These are phyloP conservation scores for Penaeus indicus DNA, from an alignment of 1,140 invertebrate genomes.

Conservation along the genomic window DNA sequence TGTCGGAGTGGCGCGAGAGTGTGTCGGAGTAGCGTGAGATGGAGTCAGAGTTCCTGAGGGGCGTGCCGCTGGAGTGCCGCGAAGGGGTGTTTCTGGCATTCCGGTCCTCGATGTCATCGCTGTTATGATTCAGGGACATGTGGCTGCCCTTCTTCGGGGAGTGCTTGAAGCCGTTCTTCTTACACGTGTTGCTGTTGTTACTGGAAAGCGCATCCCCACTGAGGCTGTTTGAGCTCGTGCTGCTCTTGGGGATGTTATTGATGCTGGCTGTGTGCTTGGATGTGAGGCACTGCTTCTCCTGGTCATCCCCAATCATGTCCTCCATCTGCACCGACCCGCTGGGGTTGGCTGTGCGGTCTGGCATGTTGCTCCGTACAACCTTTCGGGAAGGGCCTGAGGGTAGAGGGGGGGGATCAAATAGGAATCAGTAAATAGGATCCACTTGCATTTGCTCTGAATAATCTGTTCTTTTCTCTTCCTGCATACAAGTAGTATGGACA, in stretches of 20 bases:
- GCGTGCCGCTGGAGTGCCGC: neutral
- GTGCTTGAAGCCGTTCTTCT: conserved; percentile 16
- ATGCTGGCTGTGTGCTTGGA: conserved; percentile 31
- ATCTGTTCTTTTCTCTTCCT: neutral
- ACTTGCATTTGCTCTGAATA: neutral
- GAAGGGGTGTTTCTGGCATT: conserved; percentile 45
- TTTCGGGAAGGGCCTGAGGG: conserved; percentile 57
- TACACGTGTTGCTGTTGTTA: conserved; percentile 21
- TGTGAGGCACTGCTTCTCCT: conserved; percentile 58
- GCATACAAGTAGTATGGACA: no score
- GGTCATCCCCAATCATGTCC: conserved; percentile 64
- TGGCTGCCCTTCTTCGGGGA: conserved; percentile 43
- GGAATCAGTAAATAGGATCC: no score
- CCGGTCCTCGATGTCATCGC: conserved; percentile 49
- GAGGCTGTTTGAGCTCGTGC: conserved; percentile 7
- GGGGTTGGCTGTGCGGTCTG: conserved; percentile 64
- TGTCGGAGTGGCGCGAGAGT: conserved; percentile 4
- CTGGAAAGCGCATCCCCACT: neutral
- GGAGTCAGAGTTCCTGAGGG: neutral
- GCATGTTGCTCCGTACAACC: conserved; percentile 60
- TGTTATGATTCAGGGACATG: conserved; percentile 56
- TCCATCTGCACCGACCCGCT: conserved; percentile 65
- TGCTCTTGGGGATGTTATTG: conserved; percentile 32
- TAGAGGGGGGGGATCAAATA: neutral
- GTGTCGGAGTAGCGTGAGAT: conserved; percentile 21